phyloP scores from a whole-genome alignment of 2,797 vertebrate genomes.

The Halcyon chelicuti region DNA sequence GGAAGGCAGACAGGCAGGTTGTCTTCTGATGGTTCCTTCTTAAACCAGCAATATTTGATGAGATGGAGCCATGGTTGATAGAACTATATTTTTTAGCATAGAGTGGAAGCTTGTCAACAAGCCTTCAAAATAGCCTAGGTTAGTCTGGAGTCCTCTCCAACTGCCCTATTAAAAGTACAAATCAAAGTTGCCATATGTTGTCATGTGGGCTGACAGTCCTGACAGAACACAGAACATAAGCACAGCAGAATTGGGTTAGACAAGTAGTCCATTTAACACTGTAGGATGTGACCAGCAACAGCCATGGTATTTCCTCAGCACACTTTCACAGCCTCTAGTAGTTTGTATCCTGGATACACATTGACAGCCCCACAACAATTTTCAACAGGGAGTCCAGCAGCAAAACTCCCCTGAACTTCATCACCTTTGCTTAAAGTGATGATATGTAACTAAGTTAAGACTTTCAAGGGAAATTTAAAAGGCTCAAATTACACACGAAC shows the following conservation, averaged over 20 bases:
- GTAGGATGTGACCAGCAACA: background rate
- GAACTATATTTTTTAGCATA: background rate
- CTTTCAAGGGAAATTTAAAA: background rate
- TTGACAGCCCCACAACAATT: background rate
- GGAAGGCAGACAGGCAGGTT: background rate
- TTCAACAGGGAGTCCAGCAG: background rate
- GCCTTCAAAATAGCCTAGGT: background rate
- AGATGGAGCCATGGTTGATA: background rate
- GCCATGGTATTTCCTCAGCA: background rate
- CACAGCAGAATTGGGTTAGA: background rate
- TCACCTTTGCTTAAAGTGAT: background rate
- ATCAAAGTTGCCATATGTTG: background rate
- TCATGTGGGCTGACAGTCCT: fast-evolving
- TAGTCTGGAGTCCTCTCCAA: background rate
- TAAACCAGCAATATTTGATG: background rate
- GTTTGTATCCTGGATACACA: background rate
- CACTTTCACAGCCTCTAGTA: background rate
- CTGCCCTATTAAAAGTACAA: background rate
- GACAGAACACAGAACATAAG: background rate
- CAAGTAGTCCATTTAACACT: background rate
- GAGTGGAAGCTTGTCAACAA: background rate
- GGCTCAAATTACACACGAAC: background rate
- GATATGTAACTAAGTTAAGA: background rate
- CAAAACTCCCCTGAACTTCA: background rate
- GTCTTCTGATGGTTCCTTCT: background rate